Percentiles rank a stretch among this genome's conserved stretches.
Conservation (phyloP, 2,888 invertebrate genomes). For the Hyalella azteca region DNA sequence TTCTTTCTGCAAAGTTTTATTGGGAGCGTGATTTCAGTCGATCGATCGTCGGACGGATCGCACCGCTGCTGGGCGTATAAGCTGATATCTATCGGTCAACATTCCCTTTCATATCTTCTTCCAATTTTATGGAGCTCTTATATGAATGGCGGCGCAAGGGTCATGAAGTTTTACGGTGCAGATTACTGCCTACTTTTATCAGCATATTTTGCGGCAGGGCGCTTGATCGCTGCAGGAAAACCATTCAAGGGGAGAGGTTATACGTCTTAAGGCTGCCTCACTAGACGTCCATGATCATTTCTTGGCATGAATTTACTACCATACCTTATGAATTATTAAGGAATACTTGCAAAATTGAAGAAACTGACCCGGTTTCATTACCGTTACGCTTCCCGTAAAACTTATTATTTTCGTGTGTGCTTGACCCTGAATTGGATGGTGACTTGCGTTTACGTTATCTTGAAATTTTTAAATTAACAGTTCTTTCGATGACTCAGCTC, state of each 20-base stretch:
- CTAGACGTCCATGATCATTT: no score
- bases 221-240: neutral
- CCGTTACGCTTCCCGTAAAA: no score
- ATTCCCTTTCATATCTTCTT: constrained; percentile 24
- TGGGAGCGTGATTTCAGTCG: neutral
- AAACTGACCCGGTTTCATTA: no score
- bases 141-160: constrained; percentile 30
- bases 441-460: no score
- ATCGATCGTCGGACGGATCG: neutral
- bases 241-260: neutral
- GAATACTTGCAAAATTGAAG: no score
- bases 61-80: neutral
- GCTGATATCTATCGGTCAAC: constrained; percentile 12
- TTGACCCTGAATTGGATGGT: no score
- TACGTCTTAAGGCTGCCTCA: no score
- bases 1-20: constrained; percentile 3
- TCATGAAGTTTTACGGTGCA: constrained; percentile 26
- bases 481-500: no score
- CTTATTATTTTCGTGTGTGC: no score
- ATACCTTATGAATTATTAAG: no score
- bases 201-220: constrained; percentile 22
- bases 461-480: no score
- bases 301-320: no score
- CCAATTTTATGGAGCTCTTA: constrained; percentile 19
- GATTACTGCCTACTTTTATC: constrained; percentile 37